Evolutionary conservation across 2,888 invertebrate species (phyloP), one percentile per base, ranked within the genome.

Genomic region (Dolichopus griseipennis): DNA sequence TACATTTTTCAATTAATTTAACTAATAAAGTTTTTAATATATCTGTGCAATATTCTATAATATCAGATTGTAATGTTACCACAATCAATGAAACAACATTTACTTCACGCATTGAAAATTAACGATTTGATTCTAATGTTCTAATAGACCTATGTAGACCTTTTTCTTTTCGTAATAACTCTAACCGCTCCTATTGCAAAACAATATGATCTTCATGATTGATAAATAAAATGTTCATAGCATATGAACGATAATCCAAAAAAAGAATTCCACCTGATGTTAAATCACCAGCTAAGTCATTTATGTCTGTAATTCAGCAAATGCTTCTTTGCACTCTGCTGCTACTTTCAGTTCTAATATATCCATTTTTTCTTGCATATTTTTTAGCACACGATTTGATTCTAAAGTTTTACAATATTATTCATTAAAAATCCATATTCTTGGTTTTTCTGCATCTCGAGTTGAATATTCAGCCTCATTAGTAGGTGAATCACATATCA

Each of bases 311-410:
- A 97, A 84, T 81, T 97, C 97, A 64, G 96, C 95, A 85, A 98
- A 97, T 3, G 97, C 97, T 82, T 94, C 93, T 82, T 97, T 97
- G 82, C 97, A 97, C 83, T 98, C 97, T 67, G 96, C 96, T 64
- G 97, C 97, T 70, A 97, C 97, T 72, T 95, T 87, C 76, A 96
- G 84, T 78, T 97, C 97, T 75, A 97, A 83, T 75, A 96, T 95
- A 83, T 97, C 97, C 97, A 98, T 97, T 84, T 97, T 98, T 78
- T 97, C 97, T 83, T 98, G 97, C 95, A 99, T 96, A 81, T 95
- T 95, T 78, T 97, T 97, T 76, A 98, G 86, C 69, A 97, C 97
- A 70, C 97, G 88, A 81, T 93, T 95, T 79, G 95, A 97, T 83
- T 97, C 96, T 63, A 95, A 95, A 61, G 96, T 95, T 83, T 98